Evolutionary conservation across 2,797 vertebrate species (phyloP), one percentile per base, ranked within the genome.

Genomic region (Remorina albescens): DNA sequence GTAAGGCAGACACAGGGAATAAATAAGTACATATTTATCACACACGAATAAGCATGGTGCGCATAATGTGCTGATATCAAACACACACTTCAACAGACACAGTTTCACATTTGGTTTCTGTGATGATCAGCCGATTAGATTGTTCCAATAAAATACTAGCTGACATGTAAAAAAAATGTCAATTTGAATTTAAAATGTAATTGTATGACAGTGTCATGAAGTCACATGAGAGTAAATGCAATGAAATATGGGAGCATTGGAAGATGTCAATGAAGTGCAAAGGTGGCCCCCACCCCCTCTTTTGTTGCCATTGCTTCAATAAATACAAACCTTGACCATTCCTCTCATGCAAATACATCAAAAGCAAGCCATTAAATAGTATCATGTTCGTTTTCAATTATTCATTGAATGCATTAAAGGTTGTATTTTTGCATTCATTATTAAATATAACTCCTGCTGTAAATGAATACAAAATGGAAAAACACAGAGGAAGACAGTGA

Each of bases 321-420:
- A 88, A 87, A 87, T 74, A 85, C 71, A 62, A 54, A 70, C 60
- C 75, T 80, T 86, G 86, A 85, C 83, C 87, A 61, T 37, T 61
- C 50, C 12, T 8, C 0, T 53, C 81, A 81, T 83, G 57, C 76
- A 72, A 44, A 87, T 78, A 77, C 71, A 83, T 82, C 72, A 82
- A 89, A 84, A 70, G 65, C 81, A 71, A 74, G 71, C 68, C 41
- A 84, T 84, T 88, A 81, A 88, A 86, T 58, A 79, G 71, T 73
- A 87, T 86, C 74, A 80, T 78, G 81, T 88, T 90, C 81, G 70
- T 71, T 87, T 86, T 91, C 76, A 88, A 90, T 88, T 84, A 89
- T 90, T 89, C 76, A 90, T 88, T 88, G 84, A 86, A 88, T 89
- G 80, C 71, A 87, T 85, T 88, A 89, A 85, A 84, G 82, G 57